Evolutionary conservation across 1,140 invertebrate genomes (phyloP).

Genomic region (Drosophila truncata): DNA sequence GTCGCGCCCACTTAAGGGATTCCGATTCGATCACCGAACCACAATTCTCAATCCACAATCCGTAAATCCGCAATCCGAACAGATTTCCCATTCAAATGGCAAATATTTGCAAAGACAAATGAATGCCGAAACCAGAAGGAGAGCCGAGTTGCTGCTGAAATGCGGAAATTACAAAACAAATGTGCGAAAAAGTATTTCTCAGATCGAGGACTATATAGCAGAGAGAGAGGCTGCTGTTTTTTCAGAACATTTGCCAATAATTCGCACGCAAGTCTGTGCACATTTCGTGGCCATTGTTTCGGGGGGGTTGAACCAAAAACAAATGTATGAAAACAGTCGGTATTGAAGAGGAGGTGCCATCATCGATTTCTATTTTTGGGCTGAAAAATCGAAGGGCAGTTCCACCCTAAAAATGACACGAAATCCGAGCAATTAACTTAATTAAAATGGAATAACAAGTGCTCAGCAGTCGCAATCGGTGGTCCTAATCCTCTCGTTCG

Average conservation of each 20-base stretch:
- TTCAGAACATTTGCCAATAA: conserved; percentile 77
- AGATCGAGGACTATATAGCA: conserved; percentile 1
- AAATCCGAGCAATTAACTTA: conserved; percentile 83
- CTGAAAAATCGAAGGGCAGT: conserved; percentile 8
- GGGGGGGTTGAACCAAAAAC: conserved; percentile 53
- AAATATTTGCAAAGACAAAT: conserved; percentile 80
- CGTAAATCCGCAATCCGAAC: conserved; percentile 47
- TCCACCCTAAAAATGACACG: conserved; percentile 69
- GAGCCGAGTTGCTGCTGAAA: conserved; percentile 33
- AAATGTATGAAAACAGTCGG: conserved; percentile 23
- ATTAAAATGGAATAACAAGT: conserved; percentile 85
- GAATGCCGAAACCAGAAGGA: conserved; percentile 39
- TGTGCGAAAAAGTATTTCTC: conserved; percentile 69
- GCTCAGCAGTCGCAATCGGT: conserved; percentile 61
- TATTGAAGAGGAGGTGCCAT: conserved; percentile 39
- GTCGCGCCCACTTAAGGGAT: conserved; percentile 58
- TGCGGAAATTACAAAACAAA: conserved; percentile 74
- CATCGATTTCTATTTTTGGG: conserved; percentile 47
- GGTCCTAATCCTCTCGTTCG: conserved; percentile 36
- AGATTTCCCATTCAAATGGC: conserved; percentile 81
- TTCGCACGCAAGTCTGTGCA: conserved; percentile 76
- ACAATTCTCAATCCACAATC: conserved; percentile 3
- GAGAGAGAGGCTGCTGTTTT: conserved; percentile 15
- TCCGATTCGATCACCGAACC: conserved; percentile 14
- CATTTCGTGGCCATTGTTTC: conserved; percentile 52